Conservation (phyloP, 2,888 invertebrate genomes). For the Polydrusus pterygomalis region DNA sequence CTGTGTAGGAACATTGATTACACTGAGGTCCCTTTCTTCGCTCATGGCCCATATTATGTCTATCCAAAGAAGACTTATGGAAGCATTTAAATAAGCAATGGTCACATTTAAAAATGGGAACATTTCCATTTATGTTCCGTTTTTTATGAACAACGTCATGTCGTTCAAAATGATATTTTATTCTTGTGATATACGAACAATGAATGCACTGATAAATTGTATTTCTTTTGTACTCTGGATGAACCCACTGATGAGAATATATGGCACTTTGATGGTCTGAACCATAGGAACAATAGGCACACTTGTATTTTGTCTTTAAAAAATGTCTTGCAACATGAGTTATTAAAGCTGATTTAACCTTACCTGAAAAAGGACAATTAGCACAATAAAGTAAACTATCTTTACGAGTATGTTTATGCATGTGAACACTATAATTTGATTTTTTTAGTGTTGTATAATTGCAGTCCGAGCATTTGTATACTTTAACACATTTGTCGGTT, state of each 20-base stretch:
- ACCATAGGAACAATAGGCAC: constrained; percentile 7
- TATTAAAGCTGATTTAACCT: neutral
- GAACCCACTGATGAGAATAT: constrained; percentile 11
- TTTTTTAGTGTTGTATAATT: neutral
- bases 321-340: neutral
- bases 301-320: neutral
- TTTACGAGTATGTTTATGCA: neutral
- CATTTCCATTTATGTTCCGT: neutral
- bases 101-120: neutral
- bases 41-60: constrained; percentile 5
- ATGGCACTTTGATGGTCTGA: neutral
- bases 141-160: neutral
- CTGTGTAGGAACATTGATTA: constrained; percentile 8
- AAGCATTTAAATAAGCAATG: neutral
- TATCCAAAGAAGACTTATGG: constrained; percentile 18
- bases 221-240: constrained; percentile 6
- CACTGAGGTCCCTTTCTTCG: neutral
- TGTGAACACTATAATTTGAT: neutral
- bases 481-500: neutral
- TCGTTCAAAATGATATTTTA: constrained; percentile 11
- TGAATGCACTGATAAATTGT: constrained; percentile 16
- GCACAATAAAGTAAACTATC: constrained; percentile 6
- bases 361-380: constrained; percentile 8
- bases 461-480: neutral
- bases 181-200: constrained; percentile 5